A percentile compares a stretch with the other conserved stretches of the same genome.
These are phyloP conservation scores for Ashinkailepas kermadecensis DNA, from an alignment of 2,888 invertebrate species.

Conservation along the genomic window DNA sequence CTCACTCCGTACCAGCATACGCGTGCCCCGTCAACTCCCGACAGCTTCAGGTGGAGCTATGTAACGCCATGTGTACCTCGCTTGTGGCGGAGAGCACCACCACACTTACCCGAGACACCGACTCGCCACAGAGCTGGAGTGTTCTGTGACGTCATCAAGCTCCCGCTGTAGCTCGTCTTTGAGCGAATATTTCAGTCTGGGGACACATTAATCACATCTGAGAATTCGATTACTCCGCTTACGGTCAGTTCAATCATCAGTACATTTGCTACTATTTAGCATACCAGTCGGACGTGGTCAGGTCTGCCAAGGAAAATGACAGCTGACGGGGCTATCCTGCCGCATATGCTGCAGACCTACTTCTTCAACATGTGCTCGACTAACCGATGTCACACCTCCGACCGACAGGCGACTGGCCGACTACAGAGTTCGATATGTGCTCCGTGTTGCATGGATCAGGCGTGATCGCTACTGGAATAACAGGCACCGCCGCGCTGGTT, in stretches of 20 bases:
- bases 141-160: background rate
- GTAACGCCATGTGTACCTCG: too few relatives aligned
- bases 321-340: background rate
- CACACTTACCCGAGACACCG: background rate
- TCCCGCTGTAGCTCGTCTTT: constrained; percentile 4
- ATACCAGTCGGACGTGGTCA: background rate
- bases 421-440: too few relatives aligned
- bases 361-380: background rate
- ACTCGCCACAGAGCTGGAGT: background rate
- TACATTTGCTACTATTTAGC: background rate
- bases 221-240: background rate
- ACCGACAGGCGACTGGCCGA: background rate
- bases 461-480: too few relatives aligned
- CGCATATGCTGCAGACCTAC: background rate
- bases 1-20: too few relatives aligned
- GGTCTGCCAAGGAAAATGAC: background rate
- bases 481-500: too few relatives aligned
- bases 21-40: too few relatives aligned
- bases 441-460: too few relatives aligned
- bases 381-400: background rate
- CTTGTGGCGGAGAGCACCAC: too few relatives aligned
- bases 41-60: too few relatives aligned
- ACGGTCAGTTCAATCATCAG: background rate
- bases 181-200: constrained; percentile 3
- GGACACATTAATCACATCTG: background rate